Evolutionary conservation across 2,888 invertebrate species (phyloP).

Genomic region (Eremobia ochroleuca): DNA sequence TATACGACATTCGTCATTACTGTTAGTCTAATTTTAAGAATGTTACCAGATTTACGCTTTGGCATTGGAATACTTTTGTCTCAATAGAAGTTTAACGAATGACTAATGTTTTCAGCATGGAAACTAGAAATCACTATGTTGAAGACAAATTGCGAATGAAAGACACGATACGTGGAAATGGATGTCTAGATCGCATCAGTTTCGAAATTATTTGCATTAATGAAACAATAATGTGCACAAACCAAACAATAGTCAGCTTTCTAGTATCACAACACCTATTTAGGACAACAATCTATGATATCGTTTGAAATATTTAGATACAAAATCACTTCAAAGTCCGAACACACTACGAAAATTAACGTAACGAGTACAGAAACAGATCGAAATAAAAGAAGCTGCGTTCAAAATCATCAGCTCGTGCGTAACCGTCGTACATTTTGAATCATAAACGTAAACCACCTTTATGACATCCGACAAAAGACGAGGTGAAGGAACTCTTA

Average conservation of each 20-base stretch:
- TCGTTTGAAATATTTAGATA: slow-evolving; percentile 56
- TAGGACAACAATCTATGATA: slow-evolving; percentile 39
- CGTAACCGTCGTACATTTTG: slow-evolving; percentile 88
- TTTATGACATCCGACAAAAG: slow-evolving; percentile 87
- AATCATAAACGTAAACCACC: slow-evolving; percentile 87
- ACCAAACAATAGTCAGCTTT: slow-evolving; percentile 41
- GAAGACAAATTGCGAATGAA: slow-evolving; percentile 10
- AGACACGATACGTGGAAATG: slow-evolving; percentile 5
- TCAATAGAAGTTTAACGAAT: slow-evolving; percentile 52
- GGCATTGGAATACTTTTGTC: slow-evolving; percentile 61
- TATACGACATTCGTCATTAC: slow-evolving; percentile 87
- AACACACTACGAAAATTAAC: slow-evolving; percentile 65
- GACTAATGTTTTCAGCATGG: slow-evolving; percentile 40
- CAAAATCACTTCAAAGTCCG: slow-evolving; percentile 62
- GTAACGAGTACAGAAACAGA: slow-evolving; percentile 63
- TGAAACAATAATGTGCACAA: slow-evolving; percentile 39
- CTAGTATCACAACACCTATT: slow-evolving; percentile 53
- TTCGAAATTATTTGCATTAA: slow-evolving; percentile 33
- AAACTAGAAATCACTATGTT: slow-evolving; percentile 15
- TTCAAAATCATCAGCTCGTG: slow-evolving; percentile 84
- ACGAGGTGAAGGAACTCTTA: slow-evolving; percentile 86
- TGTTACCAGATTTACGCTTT: slow-evolving; percentile 64
- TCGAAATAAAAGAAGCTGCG: slow-evolving; percentile 72
- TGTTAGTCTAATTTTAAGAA: slow-evolving; percentile 83
- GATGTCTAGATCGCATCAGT: slow-evolving; percentile 11